phyloP scores from a whole-genome alignment of 1,140 invertebrate species.

The Gryllus bimaculatus region DNA sequence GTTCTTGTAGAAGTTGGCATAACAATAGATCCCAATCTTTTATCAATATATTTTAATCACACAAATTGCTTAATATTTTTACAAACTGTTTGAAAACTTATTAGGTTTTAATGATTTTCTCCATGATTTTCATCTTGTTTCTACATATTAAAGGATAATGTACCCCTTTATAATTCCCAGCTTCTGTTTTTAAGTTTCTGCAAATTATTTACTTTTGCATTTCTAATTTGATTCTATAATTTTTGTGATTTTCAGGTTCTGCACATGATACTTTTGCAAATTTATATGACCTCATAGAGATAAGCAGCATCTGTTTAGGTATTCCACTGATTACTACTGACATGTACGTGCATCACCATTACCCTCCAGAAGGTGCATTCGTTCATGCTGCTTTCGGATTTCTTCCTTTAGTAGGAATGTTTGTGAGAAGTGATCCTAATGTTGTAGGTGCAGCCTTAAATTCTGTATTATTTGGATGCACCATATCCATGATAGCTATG shows the following conservation, averaged over 20 bases:
- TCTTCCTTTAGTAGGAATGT: neutral
- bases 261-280: neutral
- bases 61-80: no score
- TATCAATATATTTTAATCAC: no score
- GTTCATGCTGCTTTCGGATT: constrained; percentile 7
- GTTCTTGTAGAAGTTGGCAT: no score
- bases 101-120: no score
- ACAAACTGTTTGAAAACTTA: no score
- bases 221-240: neutral
- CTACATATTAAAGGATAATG: no score
- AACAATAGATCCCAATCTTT: no score
- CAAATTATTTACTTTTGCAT: neutral
- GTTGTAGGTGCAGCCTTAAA: neutral
- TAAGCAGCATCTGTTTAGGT: constrained; percentile 8
- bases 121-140: no score
- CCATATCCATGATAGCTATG: neutral
- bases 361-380: neutral
- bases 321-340: neutral
- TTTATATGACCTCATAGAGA: neutral
- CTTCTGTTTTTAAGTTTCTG: no score
- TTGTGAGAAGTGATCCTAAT: neutral
- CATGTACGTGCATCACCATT: neutral
- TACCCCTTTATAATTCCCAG: no score
- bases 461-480: neutral
- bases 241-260: neutral